phyloP scores from a whole-genome alignment of 30 jellyfish, hydroid and myxozoan species.

The Aurelia aurita complex sp. Pacific region DNA sequence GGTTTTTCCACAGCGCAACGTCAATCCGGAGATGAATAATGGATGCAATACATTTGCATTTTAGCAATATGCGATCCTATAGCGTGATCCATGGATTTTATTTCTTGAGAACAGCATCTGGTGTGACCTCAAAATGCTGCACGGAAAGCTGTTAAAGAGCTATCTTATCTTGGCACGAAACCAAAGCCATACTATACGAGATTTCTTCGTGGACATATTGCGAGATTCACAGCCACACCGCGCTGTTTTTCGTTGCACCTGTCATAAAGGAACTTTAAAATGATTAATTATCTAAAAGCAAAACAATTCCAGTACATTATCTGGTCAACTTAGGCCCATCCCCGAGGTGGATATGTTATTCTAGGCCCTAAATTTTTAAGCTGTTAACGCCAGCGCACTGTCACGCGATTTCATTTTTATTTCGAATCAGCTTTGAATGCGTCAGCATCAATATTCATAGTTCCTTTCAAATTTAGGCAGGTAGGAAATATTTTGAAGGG shows the following conservation, averaged over 20 bases:
- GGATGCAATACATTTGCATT: constrained; percentile 10
- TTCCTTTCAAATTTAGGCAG: not conserved
- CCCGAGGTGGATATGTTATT: not conserved
- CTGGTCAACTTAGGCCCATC: constrained; percentile 3
- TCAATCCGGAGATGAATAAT: constrained; percentile 28
- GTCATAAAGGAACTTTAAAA: constrained; percentile 10
- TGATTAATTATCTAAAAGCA: constrained; percentile 6
- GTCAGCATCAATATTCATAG: not conserved
- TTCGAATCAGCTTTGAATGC: not conserved
- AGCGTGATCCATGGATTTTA: constrained; percentile 73
- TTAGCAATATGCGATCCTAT: constrained; percentile 28
- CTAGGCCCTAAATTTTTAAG: not conserved
- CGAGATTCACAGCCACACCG: constrained; percentile 32
- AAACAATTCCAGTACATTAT: not conserved
- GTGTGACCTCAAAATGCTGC: constrained; percentile 73
- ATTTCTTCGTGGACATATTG: not conserved
- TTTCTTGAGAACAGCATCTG: constrained; percentile 54
- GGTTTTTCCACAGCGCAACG: not conserved
- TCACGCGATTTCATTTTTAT: constrained; percentile 19
- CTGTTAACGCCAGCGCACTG: constrained; percentile 14
- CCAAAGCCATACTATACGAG: constrained; percentile 12
- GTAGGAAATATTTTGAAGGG: not conserved
- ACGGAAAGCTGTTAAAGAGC: constrained; percentile 63
- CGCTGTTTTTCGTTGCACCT: not conserved
- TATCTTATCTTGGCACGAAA: constrained; percentile 73